A percentile compares a stretch with the other conserved stretches of the same genome.
Evolutionary conservation across 2,797 vertebrate genomes (phyloP).

Genomic region (Bradypodion ventrale): DNA sequence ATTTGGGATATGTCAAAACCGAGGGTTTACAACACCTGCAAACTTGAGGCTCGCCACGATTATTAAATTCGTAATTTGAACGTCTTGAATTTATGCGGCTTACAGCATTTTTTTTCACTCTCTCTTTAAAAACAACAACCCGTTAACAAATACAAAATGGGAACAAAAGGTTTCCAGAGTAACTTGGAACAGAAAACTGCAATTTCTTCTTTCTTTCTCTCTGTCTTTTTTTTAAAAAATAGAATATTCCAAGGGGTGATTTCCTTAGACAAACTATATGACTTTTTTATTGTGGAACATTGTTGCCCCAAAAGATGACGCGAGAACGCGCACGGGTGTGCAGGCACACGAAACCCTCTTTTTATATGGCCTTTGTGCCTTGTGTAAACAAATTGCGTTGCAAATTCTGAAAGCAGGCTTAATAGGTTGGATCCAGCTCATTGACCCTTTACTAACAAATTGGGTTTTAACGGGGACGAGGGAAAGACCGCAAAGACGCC

Average conservation of each 20-base stretch:
- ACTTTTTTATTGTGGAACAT: too few relatives aligned
- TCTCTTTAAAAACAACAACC: not conserved
- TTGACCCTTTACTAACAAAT: conserved; percentile 49
- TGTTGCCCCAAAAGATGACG: too few relatives aligned
- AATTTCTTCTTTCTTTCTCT: too few relatives aligned
- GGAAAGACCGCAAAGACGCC: not conserved
- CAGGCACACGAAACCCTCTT: not conserved
- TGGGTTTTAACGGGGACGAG: conserved; percentile 4
- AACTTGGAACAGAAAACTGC: not conserved
- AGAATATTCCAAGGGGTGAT: too few relatives aligned
- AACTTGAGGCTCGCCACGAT: too few relatives aligned
- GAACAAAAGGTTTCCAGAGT: not conserved
- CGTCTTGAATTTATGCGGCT: not conserved
- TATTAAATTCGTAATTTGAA: not conserved
- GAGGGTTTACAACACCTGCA: not conserved
- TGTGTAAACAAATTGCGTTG: conserved; percentile 49
- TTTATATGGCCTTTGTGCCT: conserved; percentile 49
- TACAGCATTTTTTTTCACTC: too few relatives aligned
- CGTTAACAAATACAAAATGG: not conserved
- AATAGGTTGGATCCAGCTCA: conserved; percentile 31
- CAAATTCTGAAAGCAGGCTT: conserved; percentile 43
- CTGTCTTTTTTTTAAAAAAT: not conserved
- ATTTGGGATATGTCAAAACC: not conserved
- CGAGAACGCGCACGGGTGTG: not conserved
- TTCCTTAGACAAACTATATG: too few relatives aligned